phyloP scores from a whole-genome alignment of 2,888 invertebrate species.

The Xestia xanthographa region DNA sequence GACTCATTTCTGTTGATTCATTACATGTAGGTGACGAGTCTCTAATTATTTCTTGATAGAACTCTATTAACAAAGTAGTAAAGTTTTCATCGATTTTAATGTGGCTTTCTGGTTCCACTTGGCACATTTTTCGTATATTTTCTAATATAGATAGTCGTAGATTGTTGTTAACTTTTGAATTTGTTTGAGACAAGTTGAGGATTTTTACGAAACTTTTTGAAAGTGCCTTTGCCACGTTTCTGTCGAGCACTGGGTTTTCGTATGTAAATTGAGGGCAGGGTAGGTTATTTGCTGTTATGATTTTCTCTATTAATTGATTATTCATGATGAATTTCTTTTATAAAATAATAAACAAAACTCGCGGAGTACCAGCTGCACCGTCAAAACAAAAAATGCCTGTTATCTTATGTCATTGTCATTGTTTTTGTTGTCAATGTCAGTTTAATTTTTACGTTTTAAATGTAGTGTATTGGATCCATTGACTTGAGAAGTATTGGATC shows the following conservation, averaged over 20 bases:
- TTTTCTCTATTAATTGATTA: slow-evolving; percentile 79
- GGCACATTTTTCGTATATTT: slow-evolving; percentile 82
- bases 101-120: slow-evolving; percentile 78
- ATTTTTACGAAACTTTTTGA: slow-evolving; percentile 84
- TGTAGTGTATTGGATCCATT: no score
- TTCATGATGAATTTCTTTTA: slow-evolving; percentile 70
- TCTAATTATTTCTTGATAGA: slow-evolving; percentile 72
- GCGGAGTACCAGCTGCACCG: neutral
- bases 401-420: neutral
- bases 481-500: neutral
- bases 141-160: slow-evolving; percentile 78
- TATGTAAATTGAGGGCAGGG: slow-evolving; percentile 78
- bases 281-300: slow-evolving; percentile 77
- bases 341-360: no score
- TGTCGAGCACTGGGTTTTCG: slow-evolving; percentile 82
- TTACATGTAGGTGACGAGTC: slow-evolving; percentile 30
- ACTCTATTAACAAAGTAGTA: slow-evolving; percentile 73
- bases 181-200: slow-evolving; percentile 76
- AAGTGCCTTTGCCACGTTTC: slow-evolving; percentile 78
- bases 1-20: slow-evolving; percentile 68
- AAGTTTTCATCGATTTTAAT: slow-evolving; percentile 76
- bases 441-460: neutral
- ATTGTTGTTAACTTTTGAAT: slow-evolving; percentile 77
- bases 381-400: neutral
- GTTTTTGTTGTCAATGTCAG: neutral